These are phyloP conservation scores for Smutsia gigantea DNA, from an alignment of 2,797 vertebrate species.

Conservation along the genomic window DNA sequence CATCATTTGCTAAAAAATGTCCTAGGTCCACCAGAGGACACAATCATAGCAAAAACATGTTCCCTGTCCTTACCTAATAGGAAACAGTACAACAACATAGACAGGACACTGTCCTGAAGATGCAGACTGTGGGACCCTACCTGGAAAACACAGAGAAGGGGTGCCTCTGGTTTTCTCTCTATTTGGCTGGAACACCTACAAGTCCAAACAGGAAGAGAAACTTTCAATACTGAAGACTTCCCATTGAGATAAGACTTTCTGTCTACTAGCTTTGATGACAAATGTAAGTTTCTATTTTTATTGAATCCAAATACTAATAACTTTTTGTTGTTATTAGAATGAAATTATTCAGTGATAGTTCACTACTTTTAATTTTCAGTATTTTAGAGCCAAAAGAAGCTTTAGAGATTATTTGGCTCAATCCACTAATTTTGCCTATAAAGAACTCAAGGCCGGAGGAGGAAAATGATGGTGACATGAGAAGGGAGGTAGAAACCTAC, in stretches of 20 bases:
- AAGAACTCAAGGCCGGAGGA: neutral
- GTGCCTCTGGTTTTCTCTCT: neutral
- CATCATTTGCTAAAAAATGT: neutral
- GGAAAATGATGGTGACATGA: no score
- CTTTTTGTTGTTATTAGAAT: neutral
- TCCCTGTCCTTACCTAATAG: neutral
- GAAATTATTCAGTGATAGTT: neutral
- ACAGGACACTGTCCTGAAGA: neutral
- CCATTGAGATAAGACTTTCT: neutral
- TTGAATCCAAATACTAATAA: neutral
- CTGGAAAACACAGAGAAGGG: neutral
- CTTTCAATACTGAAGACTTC: neutral
- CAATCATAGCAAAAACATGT: neutral
- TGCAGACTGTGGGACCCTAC: neutral
- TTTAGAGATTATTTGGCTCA: neutral
- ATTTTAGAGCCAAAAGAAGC: neutral
- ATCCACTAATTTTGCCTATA: neutral
- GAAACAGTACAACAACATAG: neutral
- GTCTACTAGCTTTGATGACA: neutral
- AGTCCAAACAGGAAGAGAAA: neutral
- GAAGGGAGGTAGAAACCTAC: no score
- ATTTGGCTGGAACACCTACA: neutral
- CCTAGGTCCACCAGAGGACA: neutral
- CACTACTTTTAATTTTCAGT: neutral
- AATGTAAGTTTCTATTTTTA: neutral